phyloP scores from a whole-genome alignment of 2,888 invertebrate genomes.

The Acanthoscelides obtectus region DNA sequence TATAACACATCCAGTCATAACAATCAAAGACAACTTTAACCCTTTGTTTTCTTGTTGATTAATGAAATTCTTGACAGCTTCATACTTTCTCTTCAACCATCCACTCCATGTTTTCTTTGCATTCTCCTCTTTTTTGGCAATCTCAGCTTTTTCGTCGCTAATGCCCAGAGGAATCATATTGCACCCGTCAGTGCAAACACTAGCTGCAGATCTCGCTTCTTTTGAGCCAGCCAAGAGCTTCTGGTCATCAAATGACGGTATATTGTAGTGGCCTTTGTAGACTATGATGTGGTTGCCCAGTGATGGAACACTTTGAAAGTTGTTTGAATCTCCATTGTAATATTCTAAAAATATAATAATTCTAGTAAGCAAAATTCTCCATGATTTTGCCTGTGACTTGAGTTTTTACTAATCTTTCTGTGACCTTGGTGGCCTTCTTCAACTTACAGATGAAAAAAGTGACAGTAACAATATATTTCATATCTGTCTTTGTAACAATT shows the following conservation, averaged over 20 bases:
- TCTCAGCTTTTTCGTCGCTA: neutral
- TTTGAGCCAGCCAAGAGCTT: conserved; percentile 38
- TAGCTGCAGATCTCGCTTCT: conserved; percentile 35
- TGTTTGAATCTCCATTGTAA: conserved; percentile 30
- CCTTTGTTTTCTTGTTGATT: conserved; percentile 74
- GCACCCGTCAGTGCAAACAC: conserved; percentile 4
- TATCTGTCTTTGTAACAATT: too few species aligned
- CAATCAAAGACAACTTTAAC: conserved; percentile 63
- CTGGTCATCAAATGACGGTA: conserved; percentile 54
- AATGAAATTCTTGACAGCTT: conserved; percentile 55
- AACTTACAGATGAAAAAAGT: too few species aligned
- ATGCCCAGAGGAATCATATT: neutral
- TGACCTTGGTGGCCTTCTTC: too few species aligned
- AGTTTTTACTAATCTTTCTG: too few species aligned
- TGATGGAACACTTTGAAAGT: conserved; percentile 40
- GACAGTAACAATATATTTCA: conserved; percentile 4
- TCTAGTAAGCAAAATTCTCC: too few species aligned
- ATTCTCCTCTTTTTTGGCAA: neutral
- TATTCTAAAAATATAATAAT: conserved; percentile 28
- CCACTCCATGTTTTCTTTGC: neutral
- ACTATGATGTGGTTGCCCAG: conserved; percentile 39
- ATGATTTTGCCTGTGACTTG: too few species aligned
- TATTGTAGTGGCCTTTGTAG: conserved; percentile 65
- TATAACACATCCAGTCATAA: conserved; percentile 63
- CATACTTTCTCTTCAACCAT: conserved; percentile 17